Conservation (phyloP, 2,113 vertebrate species). For the Dromaius novaehollandiae region DNA sequence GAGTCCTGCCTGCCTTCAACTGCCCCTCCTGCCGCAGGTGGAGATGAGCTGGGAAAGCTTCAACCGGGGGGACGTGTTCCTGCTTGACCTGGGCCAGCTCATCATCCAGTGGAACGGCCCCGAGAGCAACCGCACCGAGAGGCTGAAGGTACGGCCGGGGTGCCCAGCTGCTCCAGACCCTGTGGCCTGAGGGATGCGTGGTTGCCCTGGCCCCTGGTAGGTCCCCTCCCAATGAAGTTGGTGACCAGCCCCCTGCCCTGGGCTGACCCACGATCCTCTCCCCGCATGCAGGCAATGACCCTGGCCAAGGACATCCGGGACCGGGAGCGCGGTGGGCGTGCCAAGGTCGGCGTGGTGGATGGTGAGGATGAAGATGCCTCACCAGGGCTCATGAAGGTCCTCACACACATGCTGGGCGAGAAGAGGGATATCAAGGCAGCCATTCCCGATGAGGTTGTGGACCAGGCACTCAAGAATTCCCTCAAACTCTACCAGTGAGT, state of each 20-base stretch:
- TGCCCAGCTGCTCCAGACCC: not conserved
- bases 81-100: slow-evolving; percentile 86
- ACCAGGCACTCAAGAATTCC: slow-evolving; percentile 72
- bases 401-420: slow-evolving; percentile 77
- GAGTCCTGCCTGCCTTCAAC: not conserved
- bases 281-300: slow-evolving; percentile 77
- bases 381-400: slow-evolving; percentile 78
- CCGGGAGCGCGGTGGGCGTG: slow-evolving; percentile 84
- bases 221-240: no score
- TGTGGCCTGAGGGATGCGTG: not conserved
- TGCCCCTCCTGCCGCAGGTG: slow-evolving; percentile 69
- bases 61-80: slow-evolving; percentile 86
- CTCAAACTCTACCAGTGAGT: slow-evolving; percentile 90
- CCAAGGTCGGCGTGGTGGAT: slow-evolving; percentile 81
- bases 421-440: slow-evolving; percentile 74
- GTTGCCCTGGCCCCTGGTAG: no score
- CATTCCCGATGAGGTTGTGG: slow-evolving; percentile 78
- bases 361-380: slow-evolving; percentile 78
- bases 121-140: slow-evolving; percentile 82
- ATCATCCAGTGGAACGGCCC: slow-evolving; percentile 92
- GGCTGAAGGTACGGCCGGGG: slow-evolving; percentile 75
- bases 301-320: slow-evolving; percentile 90
- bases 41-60: slow-evolving; percentile 89
- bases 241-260: no score
- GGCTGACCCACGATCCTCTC: not conserved